Percentiles rank a stretch among this genome's conserved stretches.
These are phyloP conservation scores for Agrypnia vestita DNA, from an alignment of 1,140 invertebrate species.

Conservation along the genomic window DNA sequence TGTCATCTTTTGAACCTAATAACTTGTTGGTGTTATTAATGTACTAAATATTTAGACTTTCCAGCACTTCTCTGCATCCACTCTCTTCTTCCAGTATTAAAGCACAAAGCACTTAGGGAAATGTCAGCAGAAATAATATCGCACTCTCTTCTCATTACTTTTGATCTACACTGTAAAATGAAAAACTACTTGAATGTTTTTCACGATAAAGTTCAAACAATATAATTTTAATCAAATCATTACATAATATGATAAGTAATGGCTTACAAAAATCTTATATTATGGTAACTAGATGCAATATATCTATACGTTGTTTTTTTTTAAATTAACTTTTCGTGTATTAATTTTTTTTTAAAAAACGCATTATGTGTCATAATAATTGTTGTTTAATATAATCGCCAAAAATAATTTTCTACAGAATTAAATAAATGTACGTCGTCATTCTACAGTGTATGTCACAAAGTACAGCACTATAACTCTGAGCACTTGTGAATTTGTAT, in stretches of 20 bases:
- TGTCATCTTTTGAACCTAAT: too few species aligned
- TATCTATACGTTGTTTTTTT: too few species aligned
- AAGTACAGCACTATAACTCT: slow-evolving; percentile 46
- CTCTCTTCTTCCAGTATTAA: slow-evolving; percentile 54
- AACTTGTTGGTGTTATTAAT: too few species aligned
- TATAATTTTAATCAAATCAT: neutral
- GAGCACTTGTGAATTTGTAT: slow-evolving; percentile 37
- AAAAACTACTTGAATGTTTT: neutral
- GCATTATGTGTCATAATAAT: too few species aligned
- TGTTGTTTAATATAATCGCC: too few species aligned
- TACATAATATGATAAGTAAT: too few species aligned
- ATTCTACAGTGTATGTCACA: slow-evolving; percentile 27
- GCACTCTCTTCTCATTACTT: slow-evolving; percentile 39
- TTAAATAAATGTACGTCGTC: neutral
- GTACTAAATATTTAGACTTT: slow-evolving; percentile 8
- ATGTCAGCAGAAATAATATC: slow-evolving; percentile 42
- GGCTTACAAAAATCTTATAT: too few species aligned
- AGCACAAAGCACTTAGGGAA: slow-evolving; percentile 59
- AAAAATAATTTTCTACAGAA: too few species aligned
- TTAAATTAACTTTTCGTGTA: too few species aligned
- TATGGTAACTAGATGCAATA: too few species aligned
- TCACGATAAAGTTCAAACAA: neutral
- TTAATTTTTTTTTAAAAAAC: too few species aligned
- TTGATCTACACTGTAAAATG: slow-evolving; percentile 36
- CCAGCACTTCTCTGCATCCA: slow-evolving; percentile 57